Conservation (phyloP, 23 tunicate genomes). For the Diplosoma virens region DNA sequence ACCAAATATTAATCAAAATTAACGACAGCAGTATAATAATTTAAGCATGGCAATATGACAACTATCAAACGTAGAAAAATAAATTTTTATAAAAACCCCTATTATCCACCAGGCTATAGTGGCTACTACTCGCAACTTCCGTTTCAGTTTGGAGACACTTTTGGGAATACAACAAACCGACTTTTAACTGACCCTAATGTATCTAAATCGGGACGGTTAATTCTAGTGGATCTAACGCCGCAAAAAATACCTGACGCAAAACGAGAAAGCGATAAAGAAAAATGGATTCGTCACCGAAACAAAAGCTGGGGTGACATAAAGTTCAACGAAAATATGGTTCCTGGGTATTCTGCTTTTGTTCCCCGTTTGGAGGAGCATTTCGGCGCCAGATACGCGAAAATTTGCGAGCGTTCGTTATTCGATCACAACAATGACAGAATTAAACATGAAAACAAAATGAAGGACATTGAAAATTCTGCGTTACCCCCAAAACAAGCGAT, state of each 20-base stretch:
- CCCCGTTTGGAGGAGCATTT: constrained; percentile 72
- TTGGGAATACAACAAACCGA: constrained; percentile 60
- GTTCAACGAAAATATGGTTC: constrained; percentile 71
- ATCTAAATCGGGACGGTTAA: constrained; percentile 64
- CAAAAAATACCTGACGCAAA: background rate
- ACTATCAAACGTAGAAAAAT: background rate
- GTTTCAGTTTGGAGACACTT: constrained; percentile 87
- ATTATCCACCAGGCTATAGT: constrained; percentile 87
- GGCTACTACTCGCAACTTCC: constrained; percentile 81
- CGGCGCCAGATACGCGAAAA: constrained; percentile 83
- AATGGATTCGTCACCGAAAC: constrained; percentile 56
- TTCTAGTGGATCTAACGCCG: constrained; percentile 52
- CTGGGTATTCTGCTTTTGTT: constrained; percentile 92
- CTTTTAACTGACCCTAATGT: constrained; percentile 67
- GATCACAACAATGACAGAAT: constrained; percentile 28
- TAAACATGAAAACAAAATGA: background rate
- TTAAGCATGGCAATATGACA: background rate
- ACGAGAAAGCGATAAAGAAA: constrained; percentile 8
- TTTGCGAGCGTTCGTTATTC: constrained; percentile 52
- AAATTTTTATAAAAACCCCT: constrained; percentile 66
- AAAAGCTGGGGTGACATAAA: constrained; percentile 93
- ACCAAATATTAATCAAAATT: background rate
- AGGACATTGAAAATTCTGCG: background rate
- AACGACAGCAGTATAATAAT: too few species aligned
- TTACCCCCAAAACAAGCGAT: constrained; percentile 41